These are phyloP conservation scores for Gymnocheta viridis DNA, from an alignment of 2,888 invertebrate genomes.

Conservation along the genomic window DNA sequence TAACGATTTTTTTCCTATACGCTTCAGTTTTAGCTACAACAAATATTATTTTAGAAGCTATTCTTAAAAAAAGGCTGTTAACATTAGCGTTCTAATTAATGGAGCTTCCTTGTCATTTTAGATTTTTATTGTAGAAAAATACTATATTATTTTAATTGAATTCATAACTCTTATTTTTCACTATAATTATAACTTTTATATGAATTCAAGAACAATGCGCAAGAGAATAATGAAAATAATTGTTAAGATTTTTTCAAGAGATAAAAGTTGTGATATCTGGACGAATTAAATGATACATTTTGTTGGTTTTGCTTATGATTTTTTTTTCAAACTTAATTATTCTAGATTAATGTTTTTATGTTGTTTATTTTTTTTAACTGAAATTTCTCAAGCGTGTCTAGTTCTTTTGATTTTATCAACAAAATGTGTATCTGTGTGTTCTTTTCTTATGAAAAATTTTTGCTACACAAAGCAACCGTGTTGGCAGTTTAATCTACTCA, in stretches of 20 bases:
- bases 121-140: background rate
- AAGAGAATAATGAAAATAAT: background rate
- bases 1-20: too few relatives aligned
- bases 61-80: background rate
- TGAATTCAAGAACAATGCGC: background rate
- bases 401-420: conserved; percentile 21
- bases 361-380: background rate
- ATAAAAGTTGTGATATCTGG: conserved; percentile 45
- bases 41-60: background rate
- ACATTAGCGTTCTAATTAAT: background rate
- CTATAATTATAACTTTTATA: conserved; percentile 29
- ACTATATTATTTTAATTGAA: background rate
- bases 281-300: conserved; percentile 36
- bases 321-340: conserved; percentile 22
- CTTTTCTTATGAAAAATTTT: background rate
- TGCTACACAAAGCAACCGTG: background rate
- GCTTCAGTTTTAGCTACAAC: background rate
- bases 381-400: conserved; percentile 42
- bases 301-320: conserved; percentile 4
- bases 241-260: conserved; percentile 32
- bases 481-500: background rate
- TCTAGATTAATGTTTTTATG: background rate
- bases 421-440: conserved; percentile 32
- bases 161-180: conserved; percentile 10
- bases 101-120: background rate